Evolutionary conservation across 2,888 invertebrate species (phyloP).

Genomic region (Magallana nippona): DNA sequence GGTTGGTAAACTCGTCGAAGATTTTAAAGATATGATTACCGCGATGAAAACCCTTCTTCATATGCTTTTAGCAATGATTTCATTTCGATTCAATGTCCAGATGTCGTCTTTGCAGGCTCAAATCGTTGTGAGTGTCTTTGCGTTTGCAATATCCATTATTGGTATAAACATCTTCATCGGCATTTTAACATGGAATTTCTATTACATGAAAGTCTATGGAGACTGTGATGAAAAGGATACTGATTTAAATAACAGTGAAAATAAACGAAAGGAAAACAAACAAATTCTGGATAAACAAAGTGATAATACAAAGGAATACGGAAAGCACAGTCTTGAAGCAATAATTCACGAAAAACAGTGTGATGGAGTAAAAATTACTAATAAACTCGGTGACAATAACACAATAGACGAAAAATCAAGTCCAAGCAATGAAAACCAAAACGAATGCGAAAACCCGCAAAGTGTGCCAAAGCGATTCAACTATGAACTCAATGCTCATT

Average conservation of each 20-base stretch:
- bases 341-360: too few species aligned
- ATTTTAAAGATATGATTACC: conserved; percentile 42
- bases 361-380: too few species aligned
- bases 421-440: too few species aligned
- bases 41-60: conserved; percentile 44
- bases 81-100: conserved; percentile 36
- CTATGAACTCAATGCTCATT: conserved; percentile 45
- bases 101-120: conserved; percentile 36
- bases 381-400: too few species aligned
- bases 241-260: too few species aligned
- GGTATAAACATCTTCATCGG: conserved; percentile 47
- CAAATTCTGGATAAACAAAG: too few species aligned
- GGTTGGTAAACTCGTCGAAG: conserved; percentile 41
- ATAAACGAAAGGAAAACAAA: too few species aligned
- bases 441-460: too few species aligned
- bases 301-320: too few species aligned
- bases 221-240: neutral
- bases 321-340: too few species aligned
- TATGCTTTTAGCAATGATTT: conserved; percentile 43
- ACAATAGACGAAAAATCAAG: too few species aligned
- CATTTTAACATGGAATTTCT: conserved; percentile 36
- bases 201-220: neutral
- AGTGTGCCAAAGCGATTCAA: conserved; percentile 13
- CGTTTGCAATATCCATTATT: conserved; percentile 42
- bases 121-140: conserved; percentile 43